phyloP scores from a whole-genome alignment of 2,113 vertebrate genomes.

The Jacana jacana region DNA sequence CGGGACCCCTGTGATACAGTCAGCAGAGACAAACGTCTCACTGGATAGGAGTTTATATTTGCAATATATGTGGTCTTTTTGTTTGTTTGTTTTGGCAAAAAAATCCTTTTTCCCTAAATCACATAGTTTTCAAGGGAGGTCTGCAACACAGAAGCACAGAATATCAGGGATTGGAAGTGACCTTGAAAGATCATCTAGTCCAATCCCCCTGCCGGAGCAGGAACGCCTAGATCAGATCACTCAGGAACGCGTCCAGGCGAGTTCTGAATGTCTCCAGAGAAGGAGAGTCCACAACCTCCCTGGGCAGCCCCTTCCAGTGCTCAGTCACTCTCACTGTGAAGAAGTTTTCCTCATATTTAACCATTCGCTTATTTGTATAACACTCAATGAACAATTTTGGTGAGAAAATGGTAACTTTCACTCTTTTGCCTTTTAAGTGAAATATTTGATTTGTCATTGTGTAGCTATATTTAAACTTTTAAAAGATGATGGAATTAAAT shows the following conservation, averaged over 20 bases:
- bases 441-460: background rate
- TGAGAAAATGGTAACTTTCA: background rate
- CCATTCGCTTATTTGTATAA: background rate
- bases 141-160: no score
- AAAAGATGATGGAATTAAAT: background rate
- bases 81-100: background rate
- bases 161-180: no score
- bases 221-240: no score
- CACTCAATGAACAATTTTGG: background rate
- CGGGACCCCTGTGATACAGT: background rate
- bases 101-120: background rate
- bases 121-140: accelerated
- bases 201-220: no score
- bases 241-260: no score
- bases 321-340: no score
- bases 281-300: no score
- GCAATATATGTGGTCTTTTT: accelerated
- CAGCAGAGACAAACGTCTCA: background rate
- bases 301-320: no score
- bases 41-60: background rate
- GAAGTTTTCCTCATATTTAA: no score
- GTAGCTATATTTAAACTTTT: background rate
- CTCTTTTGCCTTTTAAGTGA: background rate
- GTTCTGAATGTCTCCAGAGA: no score
- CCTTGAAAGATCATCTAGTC: no score